phyloP scores from a whole-genome alignment of 2,797 vertebrate species.

The Eidolon dupreanum region DNA sequence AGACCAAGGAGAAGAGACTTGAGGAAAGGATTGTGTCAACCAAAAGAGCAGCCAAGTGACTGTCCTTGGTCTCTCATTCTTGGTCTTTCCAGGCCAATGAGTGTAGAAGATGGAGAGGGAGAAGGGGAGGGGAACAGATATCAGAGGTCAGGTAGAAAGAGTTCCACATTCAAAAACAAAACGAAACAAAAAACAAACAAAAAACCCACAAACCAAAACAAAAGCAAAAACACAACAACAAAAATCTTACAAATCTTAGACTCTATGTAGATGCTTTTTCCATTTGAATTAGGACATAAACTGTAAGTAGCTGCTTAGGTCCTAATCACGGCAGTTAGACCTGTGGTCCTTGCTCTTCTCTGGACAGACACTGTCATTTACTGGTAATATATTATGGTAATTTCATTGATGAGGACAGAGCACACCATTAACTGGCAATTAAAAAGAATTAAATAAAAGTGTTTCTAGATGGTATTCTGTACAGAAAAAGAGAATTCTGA shows the following conservation, averaged over 20 bases:
- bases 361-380: neutral
- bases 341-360: neutral
- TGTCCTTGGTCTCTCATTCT: neutral
- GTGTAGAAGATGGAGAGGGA: neutral
- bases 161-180: neutral
- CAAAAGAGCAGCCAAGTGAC: neutral
- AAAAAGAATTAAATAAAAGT: constrained; percentile 21
- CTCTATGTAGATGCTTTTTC: neutral
- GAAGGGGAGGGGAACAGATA: neutral
- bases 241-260: neutral
- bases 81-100: neutral
- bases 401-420: neutral
- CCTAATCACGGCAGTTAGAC: neutral
- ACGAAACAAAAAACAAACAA: neutral
- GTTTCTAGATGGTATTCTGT: neutral
- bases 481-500: constrained; percentile 17
- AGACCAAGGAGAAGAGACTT: neutral
- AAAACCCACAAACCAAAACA: neutral
- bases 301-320: neutral
- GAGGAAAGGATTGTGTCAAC: neutral
- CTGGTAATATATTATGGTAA: neutral
- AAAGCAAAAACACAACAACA: neutral
- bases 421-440: neutral
- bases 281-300: neutral
- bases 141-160: neutral